phyloP scores from a whole-genome alignment of 2,113 vertebrate species.

The Trematomus loennbergii region DNA sequence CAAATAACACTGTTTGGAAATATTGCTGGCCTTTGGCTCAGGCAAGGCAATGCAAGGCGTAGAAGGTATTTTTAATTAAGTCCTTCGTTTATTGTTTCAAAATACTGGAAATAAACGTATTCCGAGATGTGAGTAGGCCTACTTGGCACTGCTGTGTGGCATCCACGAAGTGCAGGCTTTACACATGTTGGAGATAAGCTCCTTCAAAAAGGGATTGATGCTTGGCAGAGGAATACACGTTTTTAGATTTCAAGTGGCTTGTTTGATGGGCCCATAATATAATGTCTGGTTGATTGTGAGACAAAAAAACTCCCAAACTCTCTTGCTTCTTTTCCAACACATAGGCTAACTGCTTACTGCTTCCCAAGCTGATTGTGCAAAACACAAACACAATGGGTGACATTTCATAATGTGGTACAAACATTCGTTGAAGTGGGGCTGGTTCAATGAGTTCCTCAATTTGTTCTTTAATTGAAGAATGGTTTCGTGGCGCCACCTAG shows the following conservation, averaged over 20 bases:
- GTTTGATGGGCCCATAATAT: background rate
- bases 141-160: constrained; percentile 41
- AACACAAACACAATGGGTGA: background rate
- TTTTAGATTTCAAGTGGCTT: background rate
- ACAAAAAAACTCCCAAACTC: background rate
- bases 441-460: background rate
- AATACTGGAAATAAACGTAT: constrained; percentile 71
- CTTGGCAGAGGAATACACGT: background rate
- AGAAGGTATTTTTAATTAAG: constrained; percentile 76
- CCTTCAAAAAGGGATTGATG: background rate
- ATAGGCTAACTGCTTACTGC: background rate
- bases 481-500: constrained; percentile 66
- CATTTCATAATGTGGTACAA: constrained; percentile 6
- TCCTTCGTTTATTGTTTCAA: constrained; percentile 72
- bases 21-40: constrained; percentile 47
- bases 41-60: constrained; percentile 6
- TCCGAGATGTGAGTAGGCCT: constrained; percentile 12
- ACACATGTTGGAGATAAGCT: background rate
- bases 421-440: background rate
- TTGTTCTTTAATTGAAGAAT: background rate
- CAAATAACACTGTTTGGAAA: constrained; percentile 67
- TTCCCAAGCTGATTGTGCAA: background rate
- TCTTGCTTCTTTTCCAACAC: background rate
- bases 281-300: constrained; percentile 11
- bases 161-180: constrained; percentile 19